Base-by-base conservation (phyloP, 2,797 vertebrate species). In the Odontamblyopus rebecca region DNA sequence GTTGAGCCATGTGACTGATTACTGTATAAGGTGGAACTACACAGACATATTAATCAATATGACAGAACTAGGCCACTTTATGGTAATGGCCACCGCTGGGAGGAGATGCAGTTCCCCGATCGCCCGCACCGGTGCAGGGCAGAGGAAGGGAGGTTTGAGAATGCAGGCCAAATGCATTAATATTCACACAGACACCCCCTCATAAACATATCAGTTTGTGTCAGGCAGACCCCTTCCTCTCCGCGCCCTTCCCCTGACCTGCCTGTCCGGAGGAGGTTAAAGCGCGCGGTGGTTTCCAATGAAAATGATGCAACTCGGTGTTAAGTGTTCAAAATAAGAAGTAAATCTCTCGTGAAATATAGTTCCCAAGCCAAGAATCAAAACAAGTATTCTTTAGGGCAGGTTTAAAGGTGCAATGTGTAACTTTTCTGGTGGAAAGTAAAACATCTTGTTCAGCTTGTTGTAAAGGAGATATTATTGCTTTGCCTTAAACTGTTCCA, bases 51-150 rank as follows among this genome's bases (percentile, higher is more conserved):
- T 94, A 94, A 95, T 96, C 95, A 96, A 91, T 93, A 85, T 95
- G 96, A 97, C 95, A 96, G 94, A 96, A 95, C 93, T 96, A 93
- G 96, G 95, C 89, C 95, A 91, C 94, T 94, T 92, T 93, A 95
- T 94, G 94, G 91, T 94, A 96, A 94, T 94, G 73, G 75, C 76
- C 85, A 86, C 93, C 93, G 88, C 88, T 87, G 91, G 93, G 92
- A 74, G 93, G 92, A 89, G 84, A 86, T 93, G 62, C 68, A 56
- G 79, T n/a, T 80, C 67, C 70, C 65, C 41, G 60, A 76, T 83
- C 92, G 86, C 85, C 93, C 93, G 91, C 88, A 82, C 92, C 85
- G 93, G 91, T 94, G 90, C 93, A 92, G 27, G n/a, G 26, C 60
- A 93, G 93, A 78, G 82, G 88, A 12, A 32, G 30, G 30, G 32